These are phyloP conservation scores for Stichodactyla helianthus DNA, from an alignment of 64 coral and sea anemone genomes.

Conservation along the genomic window DNA sequence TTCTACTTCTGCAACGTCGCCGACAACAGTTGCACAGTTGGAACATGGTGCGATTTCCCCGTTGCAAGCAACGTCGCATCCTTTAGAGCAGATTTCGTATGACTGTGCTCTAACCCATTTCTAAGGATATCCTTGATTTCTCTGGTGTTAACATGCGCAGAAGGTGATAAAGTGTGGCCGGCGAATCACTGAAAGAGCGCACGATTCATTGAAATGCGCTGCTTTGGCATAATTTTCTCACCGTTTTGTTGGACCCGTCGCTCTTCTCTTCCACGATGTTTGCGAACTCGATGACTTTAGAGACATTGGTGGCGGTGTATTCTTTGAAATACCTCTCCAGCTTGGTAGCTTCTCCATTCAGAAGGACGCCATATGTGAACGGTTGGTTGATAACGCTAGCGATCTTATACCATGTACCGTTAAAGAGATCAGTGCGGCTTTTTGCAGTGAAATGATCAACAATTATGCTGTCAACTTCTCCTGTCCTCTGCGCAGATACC, in stretches of 20 bases:
- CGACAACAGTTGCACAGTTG: too few relatives aligned
- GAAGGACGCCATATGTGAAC: conserved; percentile 1
- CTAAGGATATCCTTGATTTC: too few relatives aligned
- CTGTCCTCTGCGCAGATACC: neutral
- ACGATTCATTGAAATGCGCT: too few relatives aligned
- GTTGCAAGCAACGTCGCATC: too few relatives aligned
- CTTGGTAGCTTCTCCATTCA: neutral
- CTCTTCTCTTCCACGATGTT: neutral
- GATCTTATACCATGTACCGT: conserved; percentile 14
- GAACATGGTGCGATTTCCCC: too few relatives aligned
- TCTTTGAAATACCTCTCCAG: conserved; percentile 23
- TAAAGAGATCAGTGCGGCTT: neutral
- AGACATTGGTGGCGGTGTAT: neutral
- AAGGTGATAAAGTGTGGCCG: too few relatives aligned
- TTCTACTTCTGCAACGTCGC: neutral
- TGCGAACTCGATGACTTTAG: neutral
- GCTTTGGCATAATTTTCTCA: neutral
- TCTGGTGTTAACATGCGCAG: too few relatives aligned
- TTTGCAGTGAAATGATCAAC: conserved; percentile 13
- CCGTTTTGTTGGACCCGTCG: neutral
- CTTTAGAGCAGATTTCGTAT: too few relatives aligned
- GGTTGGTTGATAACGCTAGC: neutral
- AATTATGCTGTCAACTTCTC: neutral
- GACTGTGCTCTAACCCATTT: too few relatives aligned
- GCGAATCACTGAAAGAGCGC: too few relatives aligned